Evolutionary conservation across 2,113 vertebrate species (phyloP).

Genomic region (Xenopus borealis): DNA sequence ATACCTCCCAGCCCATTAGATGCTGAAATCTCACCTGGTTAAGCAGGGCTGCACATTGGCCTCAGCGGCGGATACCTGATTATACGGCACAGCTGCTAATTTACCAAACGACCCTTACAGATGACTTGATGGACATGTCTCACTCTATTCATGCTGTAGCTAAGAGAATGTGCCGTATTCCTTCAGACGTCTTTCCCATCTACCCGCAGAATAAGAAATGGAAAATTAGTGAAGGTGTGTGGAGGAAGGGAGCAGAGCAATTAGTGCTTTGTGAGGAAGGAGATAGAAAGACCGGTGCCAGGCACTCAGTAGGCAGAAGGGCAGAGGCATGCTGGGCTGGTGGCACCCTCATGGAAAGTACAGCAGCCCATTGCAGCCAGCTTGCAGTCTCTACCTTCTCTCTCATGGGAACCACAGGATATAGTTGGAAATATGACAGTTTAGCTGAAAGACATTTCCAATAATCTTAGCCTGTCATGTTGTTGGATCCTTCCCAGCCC

Average conservation of each 20-base stretch:
- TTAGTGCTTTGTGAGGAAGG: slow-evolving; percentile 75
- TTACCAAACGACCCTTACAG: slow-evolving; percentile 77
- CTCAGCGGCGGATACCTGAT: slow-evolving; percentile 77
- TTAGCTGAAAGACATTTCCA: slow-evolving; percentile 54
- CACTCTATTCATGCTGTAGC: slow-evolving; percentile 78
- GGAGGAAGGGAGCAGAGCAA: slow-evolving; percentile 87
- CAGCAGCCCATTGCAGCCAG: slow-evolving; percentile 33
- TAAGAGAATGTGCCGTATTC: slow-evolving; percentile 80
- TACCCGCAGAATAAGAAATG: slow-evolving; percentile 93
- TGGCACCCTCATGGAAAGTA: slow-evolving; percentile 47
- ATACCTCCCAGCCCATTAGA: slow-evolving; percentile 76
- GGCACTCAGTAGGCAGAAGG: slow-evolving; percentile 55
- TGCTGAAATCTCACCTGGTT: slow-evolving; percentile 78
- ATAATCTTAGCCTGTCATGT: slow-evolving; percentile 44
- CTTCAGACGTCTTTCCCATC: slow-evolving; percentile 74
- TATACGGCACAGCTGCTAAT: slow-evolving; percentile 88
- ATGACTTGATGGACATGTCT: slow-evolving; percentile 72
- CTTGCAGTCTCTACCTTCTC: slow-evolving; percentile 41
- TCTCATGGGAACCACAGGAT: slow-evolving; percentile 32
- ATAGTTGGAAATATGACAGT: slow-evolving; percentile 58
- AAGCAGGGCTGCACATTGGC: slow-evolving; percentile 68
- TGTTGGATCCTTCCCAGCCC: slow-evolving; percentile 50
- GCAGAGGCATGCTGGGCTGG: slow-evolving; percentile 34
- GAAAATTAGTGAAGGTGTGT: slow-evolving; percentile 97
- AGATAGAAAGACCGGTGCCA: slow-evolving; percentile 61